Evolutionary conservation across 2,113 vertebrate species (phyloP).

Genomic region (Arvicanthis niloticus): DNA sequence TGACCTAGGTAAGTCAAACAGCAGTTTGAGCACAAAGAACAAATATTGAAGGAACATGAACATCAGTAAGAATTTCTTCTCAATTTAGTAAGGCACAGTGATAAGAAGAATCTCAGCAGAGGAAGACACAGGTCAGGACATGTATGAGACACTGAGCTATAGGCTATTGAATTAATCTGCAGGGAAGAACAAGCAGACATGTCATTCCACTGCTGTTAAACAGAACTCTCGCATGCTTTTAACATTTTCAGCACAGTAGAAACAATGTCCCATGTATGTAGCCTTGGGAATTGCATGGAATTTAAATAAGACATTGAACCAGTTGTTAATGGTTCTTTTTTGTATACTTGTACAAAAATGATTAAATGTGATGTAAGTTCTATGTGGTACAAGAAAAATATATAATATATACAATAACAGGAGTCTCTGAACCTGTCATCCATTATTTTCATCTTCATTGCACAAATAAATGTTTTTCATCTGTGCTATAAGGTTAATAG

Average conservation of each 20-base stretch:
- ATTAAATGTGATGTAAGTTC: background rate
- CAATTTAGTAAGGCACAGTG: background rate
- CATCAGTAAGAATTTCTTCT: background rate
- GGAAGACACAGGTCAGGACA: background rate
- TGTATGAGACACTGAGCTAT: background rate
- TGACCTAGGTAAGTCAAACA: background rate
- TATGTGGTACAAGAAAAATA: background rate
- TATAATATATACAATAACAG: background rate
- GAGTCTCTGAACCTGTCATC: background rate
- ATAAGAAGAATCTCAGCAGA: background rate
- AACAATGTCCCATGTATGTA: background rate
- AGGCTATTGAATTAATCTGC: background rate
- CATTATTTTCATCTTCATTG: background rate
- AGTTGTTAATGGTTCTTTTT: background rate
- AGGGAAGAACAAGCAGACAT: background rate
- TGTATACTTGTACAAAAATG: background rate
- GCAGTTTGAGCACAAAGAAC: background rate
- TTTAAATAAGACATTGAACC: background rate
- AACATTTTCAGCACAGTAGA: background rate
- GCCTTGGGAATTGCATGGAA: background rate
- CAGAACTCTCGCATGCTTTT: constrained; percentile 3
- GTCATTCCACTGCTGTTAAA: background rate
- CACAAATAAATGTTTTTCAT: background rate
- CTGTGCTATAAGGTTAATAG: background rate
- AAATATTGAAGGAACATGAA: background rate